Base-by-base conservation (phyloP, 1,140 invertebrate species). In the Pteromalus puparum region DNA sequence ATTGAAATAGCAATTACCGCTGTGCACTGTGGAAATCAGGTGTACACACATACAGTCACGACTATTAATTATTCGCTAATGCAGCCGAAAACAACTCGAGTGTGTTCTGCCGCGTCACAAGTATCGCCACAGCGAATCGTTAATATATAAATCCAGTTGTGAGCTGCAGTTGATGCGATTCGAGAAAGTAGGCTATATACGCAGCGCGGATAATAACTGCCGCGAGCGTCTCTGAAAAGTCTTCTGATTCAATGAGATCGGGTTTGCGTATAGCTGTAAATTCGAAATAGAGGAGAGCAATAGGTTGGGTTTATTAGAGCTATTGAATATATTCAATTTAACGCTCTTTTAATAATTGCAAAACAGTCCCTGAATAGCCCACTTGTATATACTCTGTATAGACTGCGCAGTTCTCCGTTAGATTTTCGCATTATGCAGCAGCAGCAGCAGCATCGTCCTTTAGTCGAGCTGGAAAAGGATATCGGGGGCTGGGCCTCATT, bases 401-500 rank as follows among this genome's bases (percentile, higher is more conserved):
- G 46, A 48, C 46, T 13, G 53, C 48, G 15, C 38, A 42, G 38
- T 42, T 6, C 38, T 42, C 38, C 75, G 26, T 34, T 34, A 1
- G 6, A 15, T n/a, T 9, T 18, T 15, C 48, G 24, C 76, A 15
- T 77, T 13, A 30, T 61, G 53, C 18, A 21, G 30, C 12, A 18
- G 48, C 34, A 28, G 53, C 18, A 21, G 30, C 12, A 18, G 48
- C 34, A 28, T 30, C 18, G 1, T 30, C 72, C 18, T 73, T 4
- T 61, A 73, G 6, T 42, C 15, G 6, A 74, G 21, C 42, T 53
- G 28, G 26, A 21, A 73, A 73, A 73, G 68, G 80, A 73, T 74
- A 38, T 61, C 68, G 80, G n/a, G 68, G 70, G 26, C 67, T 73
- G 67, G 24, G 28, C 46, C 42, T 13, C 70, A n/a, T 82, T 73